Conservation (phyloP, 2,888 invertebrate species). For the Camptogramma bilineatum region DNA sequence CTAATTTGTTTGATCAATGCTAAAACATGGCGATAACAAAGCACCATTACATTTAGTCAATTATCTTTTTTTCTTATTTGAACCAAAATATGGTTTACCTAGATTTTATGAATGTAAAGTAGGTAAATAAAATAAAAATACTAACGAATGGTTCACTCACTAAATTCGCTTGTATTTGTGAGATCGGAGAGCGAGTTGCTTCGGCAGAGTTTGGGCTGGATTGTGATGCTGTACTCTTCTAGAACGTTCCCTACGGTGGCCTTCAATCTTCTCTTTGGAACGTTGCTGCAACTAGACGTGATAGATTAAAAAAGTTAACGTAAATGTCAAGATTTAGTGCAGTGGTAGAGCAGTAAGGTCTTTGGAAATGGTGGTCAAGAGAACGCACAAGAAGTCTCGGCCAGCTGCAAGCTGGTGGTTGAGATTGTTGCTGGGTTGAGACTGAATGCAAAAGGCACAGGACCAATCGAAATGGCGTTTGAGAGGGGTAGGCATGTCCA, state of each 20-base stretch:
- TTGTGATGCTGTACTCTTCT: conserved; percentile 76
- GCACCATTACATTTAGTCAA: background rate
- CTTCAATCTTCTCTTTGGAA: conserved; percentile 59
- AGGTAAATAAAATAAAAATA: conserved; percentile 42
- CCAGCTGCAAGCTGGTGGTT: too few relatives aligned
- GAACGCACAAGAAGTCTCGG: too few relatives aligned
- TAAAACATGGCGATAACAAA: too few relatives aligned
- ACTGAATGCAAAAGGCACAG: too few relatives aligned
- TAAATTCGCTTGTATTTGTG: conserved; percentile 64
- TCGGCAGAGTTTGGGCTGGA: conserved; percentile 68
- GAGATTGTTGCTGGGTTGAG: too few relatives aligned
- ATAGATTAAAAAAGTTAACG: background rate
- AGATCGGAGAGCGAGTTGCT: conserved; percentile 75
- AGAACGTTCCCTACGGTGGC: conserved; percentile 56
- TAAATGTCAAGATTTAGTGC: too few relatives aligned
- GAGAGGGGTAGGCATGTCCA: too few relatives aligned
- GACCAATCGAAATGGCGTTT: too few relatives aligned
- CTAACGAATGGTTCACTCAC: conserved; percentile 68
- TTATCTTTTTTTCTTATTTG: background rate
- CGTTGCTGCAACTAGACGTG: conserved; percentile 41
- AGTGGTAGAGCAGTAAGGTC: too few relatives aligned
- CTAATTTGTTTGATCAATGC: too few relatives aligned
- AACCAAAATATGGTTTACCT: background rate
- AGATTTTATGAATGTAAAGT: background rate
- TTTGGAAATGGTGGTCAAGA: too few relatives aligned